Evolutionary conservation across 2,888 invertebrate species (phyloP), one percentile per base, ranked within the genome.

Genomic region (Drosophila paracracens): DNA sequence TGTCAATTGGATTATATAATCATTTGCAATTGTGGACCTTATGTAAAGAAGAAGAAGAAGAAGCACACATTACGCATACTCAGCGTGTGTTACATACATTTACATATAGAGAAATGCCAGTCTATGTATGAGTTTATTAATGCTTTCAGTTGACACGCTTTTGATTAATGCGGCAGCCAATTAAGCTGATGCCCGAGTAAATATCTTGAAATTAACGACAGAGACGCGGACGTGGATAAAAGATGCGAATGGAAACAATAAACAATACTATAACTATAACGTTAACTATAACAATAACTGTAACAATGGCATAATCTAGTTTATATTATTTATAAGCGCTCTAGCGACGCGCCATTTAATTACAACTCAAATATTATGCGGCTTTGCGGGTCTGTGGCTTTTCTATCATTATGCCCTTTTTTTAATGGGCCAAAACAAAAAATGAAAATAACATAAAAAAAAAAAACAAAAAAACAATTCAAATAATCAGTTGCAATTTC

Each of bases 401-500:
- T 54, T 68, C 56, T 35, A 53, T 73, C 70, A 71, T 77, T 80
- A 80, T 80, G 70, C 33, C 59, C 71, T 33, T 65, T 74, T 72
- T 75, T 75, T 81, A 74, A 80, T 82, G 79, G 74, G 54, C 46
- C 50, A 50, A 70, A 60, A 33, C 53, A 27, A 29, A 48, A 51
- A 61, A 33, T 33, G 10, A 11, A 33, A 33, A 33, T 33, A 33
- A 62, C 36, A 46, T 25, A 67, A 52, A 31, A 51, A 36, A 51
- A 43, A 35, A 46, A 25, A 53, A 29, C 31, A 53, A 50, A 66
- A 69, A 46, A 40, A 64, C 51, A 63, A 63, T 76, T 79, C 70
- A 75, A 83, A 84, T 82, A 84, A 82, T 86, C 84, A 77, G 84
- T 77, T 75, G 84, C 84, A 87, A 83, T 85, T 85, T 85, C 85